These are phyloP conservation scores for Cairina moschata DNA, from an alignment of 2,113 vertebrate genomes.

Conservation along the genomic window DNA sequence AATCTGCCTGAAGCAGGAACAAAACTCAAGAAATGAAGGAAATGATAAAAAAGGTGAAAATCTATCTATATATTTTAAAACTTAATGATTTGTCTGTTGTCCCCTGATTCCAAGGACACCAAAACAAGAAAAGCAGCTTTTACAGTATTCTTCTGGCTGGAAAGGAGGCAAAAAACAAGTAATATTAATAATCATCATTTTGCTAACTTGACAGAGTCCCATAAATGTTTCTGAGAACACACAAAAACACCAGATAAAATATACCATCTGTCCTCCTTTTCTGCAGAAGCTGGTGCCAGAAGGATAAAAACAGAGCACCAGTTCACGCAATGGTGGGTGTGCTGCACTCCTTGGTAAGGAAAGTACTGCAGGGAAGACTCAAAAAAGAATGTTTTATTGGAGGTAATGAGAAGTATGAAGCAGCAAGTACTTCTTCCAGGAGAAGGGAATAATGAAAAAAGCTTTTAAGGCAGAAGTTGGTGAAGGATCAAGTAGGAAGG, in stretches of 20 bases:
- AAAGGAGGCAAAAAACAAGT: neutral
- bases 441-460: neutral
- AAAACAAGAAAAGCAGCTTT: neutral
- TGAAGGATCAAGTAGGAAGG: neutral
- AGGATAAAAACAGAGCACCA: constrained; percentile 12
- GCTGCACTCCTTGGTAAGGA: constrained; percentile 3
- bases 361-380: neutral
- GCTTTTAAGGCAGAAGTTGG: neutral
- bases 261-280: constrained; percentile 49
- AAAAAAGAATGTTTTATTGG: constrained; percentile 14
- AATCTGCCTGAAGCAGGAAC: neutral
- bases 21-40: neutral
- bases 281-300: constrained; percentile 37
- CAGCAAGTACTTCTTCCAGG: neutral
- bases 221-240: constrained; percentile 42
- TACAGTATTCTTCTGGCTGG: neutral
- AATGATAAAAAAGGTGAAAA: neutral
- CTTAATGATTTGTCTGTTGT: neutral
- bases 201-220: constrained; percentile 20
- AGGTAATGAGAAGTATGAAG: constrained; percentile 6
- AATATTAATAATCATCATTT: constrained; percentile 32
- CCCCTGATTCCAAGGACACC: neutral
- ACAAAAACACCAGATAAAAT: constrained; percentile 36
- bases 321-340: constrained; percentile 54
- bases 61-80: neutral